Base-by-base conservation (phyloP, 2,113 vertebrate species). In the Caranx ignobilis region DNA sequence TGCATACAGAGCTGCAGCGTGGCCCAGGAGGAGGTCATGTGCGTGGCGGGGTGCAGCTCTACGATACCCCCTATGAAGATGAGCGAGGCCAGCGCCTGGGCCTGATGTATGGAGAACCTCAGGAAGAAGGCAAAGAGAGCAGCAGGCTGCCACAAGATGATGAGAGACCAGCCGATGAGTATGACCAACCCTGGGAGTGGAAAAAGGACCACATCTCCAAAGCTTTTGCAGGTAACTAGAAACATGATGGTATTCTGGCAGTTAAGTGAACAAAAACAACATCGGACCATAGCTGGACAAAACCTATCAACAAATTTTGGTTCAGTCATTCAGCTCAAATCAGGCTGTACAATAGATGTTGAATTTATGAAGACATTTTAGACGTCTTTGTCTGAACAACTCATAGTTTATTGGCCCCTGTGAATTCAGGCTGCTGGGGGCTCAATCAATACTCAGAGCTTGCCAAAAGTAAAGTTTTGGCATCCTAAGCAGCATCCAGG, bases 121-220 rank as follows among this genome's bases (percentile, higher is more conserved):
- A 85, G 18, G 96, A 96, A 66, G 89, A 96, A 0, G 90, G 95
- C 82, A 96, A 95, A 83, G 97, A 99, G 90, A 97, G 95, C 95
- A 96, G 96, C 95, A 96, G 96, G 89, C 94, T 98, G 77, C 98
- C 98, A 2, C 98, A 98, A 79, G 97, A 98, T 7, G 98, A 99
- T 1, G 97, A 98, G 92, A 96, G 97, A 91, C 97, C 97, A 0
- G 97, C 97, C 0, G 97, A 99, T 9, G 98, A 99, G 85, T 99
- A 99, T 0, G 97, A 99, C 93, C 98, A 99, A 84, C 98, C 98
- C 0, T 99, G 98, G 97, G 97, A 99, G 55, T 98, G 97, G 97
- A 99, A 98, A 84, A 98, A 97, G 88, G 96, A 98, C 4, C 87
- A 97, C 93, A 92, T 96, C 96, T 94, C 97, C 94, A 88, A 97